Evolutionary conservation across 2,888 invertebrate genomes (phyloP).

Genomic region (Cosmorhoe ocellata): DNA sequence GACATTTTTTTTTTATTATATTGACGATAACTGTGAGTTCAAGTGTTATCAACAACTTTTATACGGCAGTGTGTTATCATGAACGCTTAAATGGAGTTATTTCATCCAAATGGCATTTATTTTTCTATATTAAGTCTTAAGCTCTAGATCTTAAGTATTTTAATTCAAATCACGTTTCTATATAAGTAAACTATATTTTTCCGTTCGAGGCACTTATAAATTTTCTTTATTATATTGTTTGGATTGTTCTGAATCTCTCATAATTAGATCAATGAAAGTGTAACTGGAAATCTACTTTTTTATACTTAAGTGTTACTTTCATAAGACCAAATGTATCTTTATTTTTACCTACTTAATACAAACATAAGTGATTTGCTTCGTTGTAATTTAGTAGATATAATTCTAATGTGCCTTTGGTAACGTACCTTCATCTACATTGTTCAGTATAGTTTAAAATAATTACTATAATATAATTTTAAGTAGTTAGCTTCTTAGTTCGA

Average conservation of each 20-base stretch:
- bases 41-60: conserved; percentile 54
- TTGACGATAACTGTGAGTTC: conserved; percentile 48
- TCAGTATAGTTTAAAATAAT: conserved; percentile 33
- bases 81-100: conserved; percentile 39
- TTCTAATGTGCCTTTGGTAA: conserved; percentile 15
- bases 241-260: too few species aligned
- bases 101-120: conserved; percentile 62
- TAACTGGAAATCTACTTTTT: too few species aligned
- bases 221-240: not conserved
- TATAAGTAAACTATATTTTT: conserved; percentile 26
- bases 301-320: not conserved
- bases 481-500: conserved; percentile 62
- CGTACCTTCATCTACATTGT: conserved; percentile 36
- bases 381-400: conserved; percentile 8
- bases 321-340: too few species aligned
- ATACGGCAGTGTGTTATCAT: conserved; percentile 50
- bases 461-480: conserved; percentile 60
- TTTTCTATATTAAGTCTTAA: conserved; percentile 55
- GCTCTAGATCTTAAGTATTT: conserved; percentile 37
- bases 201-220: conserved; percentile 19
- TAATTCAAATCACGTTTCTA: conserved; percentile 26
- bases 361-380: conserved; percentile 6
- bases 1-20: conserved; percentile 48
- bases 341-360: not conserved
- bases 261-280: too few species aligned